Conservation (phyloP, 2,888 invertebrate genomes). For the Mylabris sibirica region DNA sequence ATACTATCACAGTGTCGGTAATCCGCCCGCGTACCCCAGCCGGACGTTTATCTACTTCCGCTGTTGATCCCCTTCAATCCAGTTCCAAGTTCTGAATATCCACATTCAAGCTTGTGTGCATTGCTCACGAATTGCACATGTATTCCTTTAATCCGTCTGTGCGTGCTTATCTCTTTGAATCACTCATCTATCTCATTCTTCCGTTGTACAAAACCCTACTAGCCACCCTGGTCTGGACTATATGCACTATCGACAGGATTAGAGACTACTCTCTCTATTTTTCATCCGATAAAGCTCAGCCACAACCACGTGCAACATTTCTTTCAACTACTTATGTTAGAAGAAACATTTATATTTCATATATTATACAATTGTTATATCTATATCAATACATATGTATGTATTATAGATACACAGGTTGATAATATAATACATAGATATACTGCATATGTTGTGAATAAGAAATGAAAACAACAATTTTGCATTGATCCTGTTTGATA, state of each 20-base stretch:
- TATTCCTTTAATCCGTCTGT: constrained; percentile 52
- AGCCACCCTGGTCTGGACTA: constrained; percentile 19
- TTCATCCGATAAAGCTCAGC: constrained; percentile 40
- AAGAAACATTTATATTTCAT: neutral
- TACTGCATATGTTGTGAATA: constrained; percentile 1
- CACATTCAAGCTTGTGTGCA: constrained; percentile 27
- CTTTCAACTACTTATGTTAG: neutral
- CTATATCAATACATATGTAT: neutral
- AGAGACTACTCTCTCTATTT: constrained; percentile 32
- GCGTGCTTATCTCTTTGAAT: constrained; percentile 56
- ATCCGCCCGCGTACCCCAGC: constrained; percentile 49
- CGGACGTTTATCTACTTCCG: constrained; percentile 56
- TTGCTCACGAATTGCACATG: constrained; percentile 45
- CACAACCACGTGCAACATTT: constrained; percentile 37
- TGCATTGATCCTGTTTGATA: constrained; percentile 5
- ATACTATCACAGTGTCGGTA: constrained; percentile 53
- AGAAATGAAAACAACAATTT: neutral
- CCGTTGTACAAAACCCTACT: constrained; percentile 28
- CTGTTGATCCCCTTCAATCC: constrained; percentile 57
- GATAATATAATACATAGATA: neutral
- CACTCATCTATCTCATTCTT: constrained; percentile 50
- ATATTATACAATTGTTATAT: neutral
- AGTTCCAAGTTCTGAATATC: constrained; percentile 42
- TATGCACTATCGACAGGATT: constrained; percentile 31
- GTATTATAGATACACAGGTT: neutral